Base-by-base conservation (phyloP, 2,888 invertebrate species). In the Steromphala cineraria region DNA sequence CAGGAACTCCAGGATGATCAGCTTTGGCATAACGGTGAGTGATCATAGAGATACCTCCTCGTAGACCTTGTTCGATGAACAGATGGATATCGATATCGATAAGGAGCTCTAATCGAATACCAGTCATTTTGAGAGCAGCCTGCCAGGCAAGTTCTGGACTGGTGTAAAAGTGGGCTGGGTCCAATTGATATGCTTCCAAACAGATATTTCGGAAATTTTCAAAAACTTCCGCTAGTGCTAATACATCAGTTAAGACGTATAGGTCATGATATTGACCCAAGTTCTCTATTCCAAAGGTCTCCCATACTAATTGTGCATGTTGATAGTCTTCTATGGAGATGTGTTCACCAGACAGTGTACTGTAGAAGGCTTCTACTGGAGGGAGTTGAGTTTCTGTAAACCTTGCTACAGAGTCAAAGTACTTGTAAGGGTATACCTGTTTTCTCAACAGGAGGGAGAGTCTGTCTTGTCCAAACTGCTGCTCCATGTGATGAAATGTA, bases 141-240 rank as follows among this genome's bases (percentile, higher is more conserved):
- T 74, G 88, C 87, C 84, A 81, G 19, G 75, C 85, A n/a, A 92
- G 82, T n/a, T 89, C 89, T 2, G 92, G 90, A 78, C 80, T 79
- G 2, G 89, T 90, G 76, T 82, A 56, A 7, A 21, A 56, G 10
- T 24, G 24, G 19, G 56, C 56, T 2, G 56, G 24, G 0, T 56
- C 56, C 21, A 56, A 19, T 2, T 13, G 10, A 7, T 56, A 21
- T 19, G 36, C 36, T 36, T 36, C 36, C 36, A 36, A 4, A 36
- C 36, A 36, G 7, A 36, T 56, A 24, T 19, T 56, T 56, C 56
- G 15, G n/a, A 56, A 56, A 8, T 2, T 56, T 21, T 17, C 21
- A n/a, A 56, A 56, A 2, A 56, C n/a, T 2, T 56, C 56, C 0
- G 56, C 56, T 2, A 56, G 4, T n/a, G 24, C 7, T 19, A 56